phyloP scores from a whole-genome alignment of 2,113 vertebrate species.

The Blennius ocellaris region DNA sequence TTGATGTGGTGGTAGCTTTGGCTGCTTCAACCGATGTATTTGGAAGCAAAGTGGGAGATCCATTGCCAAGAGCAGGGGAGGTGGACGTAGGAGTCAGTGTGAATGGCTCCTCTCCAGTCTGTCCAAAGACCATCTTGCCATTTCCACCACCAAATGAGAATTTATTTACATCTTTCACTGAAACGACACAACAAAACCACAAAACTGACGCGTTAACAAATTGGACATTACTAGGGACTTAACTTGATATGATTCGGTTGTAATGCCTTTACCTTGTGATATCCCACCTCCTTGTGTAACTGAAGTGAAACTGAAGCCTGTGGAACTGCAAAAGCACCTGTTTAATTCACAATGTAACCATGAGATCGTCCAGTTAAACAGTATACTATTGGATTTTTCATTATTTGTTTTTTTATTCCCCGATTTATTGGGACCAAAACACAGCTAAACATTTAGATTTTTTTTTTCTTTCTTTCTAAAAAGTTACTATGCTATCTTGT shows the following conservation, averaged over 20 bases:
- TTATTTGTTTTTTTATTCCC: no score
- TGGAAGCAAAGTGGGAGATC: slow-evolving; percentile 63
- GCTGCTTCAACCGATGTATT: slow-evolving; percentile 60
- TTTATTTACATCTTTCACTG: slow-evolving; percentile 82
- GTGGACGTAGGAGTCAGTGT: slow-evolving; percentile 74
- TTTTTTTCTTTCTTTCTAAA: no score
- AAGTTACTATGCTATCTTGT: no score
- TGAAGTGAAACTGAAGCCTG: slow-evolving; percentile 75
- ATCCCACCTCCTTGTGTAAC: slow-evolving; percentile 63
- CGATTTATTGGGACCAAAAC: no score
- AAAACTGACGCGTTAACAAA: background rate
- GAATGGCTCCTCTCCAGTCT: slow-evolving; percentile 75
- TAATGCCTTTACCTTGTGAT: slow-evolving; percentile 74
- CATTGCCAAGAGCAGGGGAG: slow-evolving; percentile 48
- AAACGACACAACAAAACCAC: slow-evolving; percentile 27
- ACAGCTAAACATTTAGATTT: no score
- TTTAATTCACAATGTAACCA: slow-evolving; percentile 4
- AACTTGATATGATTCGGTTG: background rate
- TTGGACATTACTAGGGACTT: background rate
- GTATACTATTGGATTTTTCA: no score
- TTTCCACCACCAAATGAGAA: slow-evolving; percentile 79
- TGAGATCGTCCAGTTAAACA: background rate
- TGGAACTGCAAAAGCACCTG: slow-evolving; percentile 51
- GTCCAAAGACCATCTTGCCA: slow-evolving; percentile 80
- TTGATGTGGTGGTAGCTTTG: slow-evolving; percentile 48